Conservation (phyloP, 2,797 vertebrate species). For the Schizopygopsis malacanthus region DNA sequence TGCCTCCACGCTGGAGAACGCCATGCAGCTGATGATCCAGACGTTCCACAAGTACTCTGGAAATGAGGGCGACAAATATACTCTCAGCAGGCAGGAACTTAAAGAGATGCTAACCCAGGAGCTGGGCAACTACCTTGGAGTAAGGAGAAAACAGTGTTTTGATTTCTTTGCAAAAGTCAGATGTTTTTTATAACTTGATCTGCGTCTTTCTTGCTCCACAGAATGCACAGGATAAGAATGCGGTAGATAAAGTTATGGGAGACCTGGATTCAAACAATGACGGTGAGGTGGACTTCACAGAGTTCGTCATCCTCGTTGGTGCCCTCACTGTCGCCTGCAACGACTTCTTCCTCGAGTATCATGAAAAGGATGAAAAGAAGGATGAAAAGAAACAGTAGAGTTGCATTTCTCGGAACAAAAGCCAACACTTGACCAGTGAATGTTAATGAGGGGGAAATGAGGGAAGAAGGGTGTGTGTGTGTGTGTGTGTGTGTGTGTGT, state of each 20-base stretch:
- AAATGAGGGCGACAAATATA: conserved; percentile 83
- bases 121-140: conserved; percentile 82
- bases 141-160: conserved; percentile 60
- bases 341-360: conserved; percentile 83
- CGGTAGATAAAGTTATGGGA: conserved; percentile 83
- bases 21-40: conserved; percentile 85
- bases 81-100: conserved; percentile 79
- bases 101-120: conserved; percentile 81
- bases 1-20: conserved; percentile 78
- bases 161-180: not conserved
- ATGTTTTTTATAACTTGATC: not conserved
- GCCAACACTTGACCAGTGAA: conserved; percentile 51
- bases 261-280: conserved; percentile 83
- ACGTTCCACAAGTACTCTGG: conserved; percentile 86
- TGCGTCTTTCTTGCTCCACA: conserved; percentile 56
- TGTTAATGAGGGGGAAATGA: conserved; percentile 11
- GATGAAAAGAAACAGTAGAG: conserved; percentile 50
- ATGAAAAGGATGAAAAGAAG: conserved; percentile 74
- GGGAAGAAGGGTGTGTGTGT: conserved; percentile 10
- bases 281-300: conserved; percentile 83
- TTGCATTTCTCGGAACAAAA: conserved; percentile 37
- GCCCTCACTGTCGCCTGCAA: conserved; percentile 84
- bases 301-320: conserved; percentile 83
- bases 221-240: conserved; percentile 83
- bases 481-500: not conserved